Conservation (phyloP, 2,888 invertebrate genomes). For the Euplexia lucipara region DNA sequence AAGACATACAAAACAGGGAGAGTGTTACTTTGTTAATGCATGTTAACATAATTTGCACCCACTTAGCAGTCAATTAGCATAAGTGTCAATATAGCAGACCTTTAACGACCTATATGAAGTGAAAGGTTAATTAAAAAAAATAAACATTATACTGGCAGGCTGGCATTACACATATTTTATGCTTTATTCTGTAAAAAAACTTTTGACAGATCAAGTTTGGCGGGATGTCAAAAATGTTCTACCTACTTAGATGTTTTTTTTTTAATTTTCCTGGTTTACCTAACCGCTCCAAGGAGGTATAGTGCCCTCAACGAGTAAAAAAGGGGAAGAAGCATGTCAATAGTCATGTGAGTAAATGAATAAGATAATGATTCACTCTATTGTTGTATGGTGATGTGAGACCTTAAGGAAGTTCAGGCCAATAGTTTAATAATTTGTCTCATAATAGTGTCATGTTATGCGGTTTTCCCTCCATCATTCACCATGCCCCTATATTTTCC, state of each 20-base stretch:
- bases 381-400: neutral
- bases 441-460: neutral
- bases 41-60: neutral
- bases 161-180: neutral
- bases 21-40: too few species aligned
- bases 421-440: neutral
- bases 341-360: neutral
- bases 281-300: neutral
- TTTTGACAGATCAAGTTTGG: neutral
- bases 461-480: slow-evolving; percentile 35
- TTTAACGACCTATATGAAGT: neutral
- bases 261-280: neutral
- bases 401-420: neutral
- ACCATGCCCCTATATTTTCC: neutral
- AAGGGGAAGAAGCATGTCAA: neutral
- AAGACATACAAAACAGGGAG: too few species aligned
- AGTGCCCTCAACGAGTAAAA: slow-evolving; percentile 14
- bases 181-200: neutral
- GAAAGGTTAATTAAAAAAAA: neutral
- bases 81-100: neutral
- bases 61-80: neutral
- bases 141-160: neutral
- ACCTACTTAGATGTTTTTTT: slow-evolving; percentile 5
- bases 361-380: neutral
- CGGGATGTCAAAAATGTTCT: slow-evolving; percentile 12